Conservation (phyloP, 2,797 vertebrate genomes). For the Chlorospingus semifuscus region DNA sequence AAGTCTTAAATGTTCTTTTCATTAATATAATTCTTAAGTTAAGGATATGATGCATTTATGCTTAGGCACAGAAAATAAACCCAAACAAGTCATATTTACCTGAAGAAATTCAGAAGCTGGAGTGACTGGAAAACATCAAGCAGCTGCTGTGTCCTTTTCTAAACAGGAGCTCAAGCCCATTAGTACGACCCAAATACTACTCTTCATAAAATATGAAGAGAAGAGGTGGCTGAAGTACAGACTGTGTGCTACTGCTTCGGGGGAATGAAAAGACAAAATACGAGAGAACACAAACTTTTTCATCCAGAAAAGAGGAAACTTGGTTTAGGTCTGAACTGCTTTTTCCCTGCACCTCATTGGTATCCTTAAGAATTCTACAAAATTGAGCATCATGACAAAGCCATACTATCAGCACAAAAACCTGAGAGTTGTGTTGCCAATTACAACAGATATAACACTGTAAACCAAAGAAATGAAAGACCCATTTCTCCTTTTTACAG, state of each 20-base stretch:
- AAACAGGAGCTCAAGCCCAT: neutral
- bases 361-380: neutral
- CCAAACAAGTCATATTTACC: neutral
- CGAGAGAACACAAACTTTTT: neutral
- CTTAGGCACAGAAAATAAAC: neutral
- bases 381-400: neutral
- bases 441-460: neutral
- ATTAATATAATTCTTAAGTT: neutral
- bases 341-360: neutral
- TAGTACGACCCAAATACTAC: neutral
- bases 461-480: neutral
- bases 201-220: neutral
- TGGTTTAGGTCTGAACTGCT: neutral
- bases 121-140: neutral
- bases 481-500: neutral
- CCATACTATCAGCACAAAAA: neutral
- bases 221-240: neutral
- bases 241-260: neutral
- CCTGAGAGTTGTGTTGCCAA: neutral
- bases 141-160: neutral
- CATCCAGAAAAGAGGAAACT: neutral
- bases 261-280: neutral
- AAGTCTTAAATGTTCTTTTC: neutral
- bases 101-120: neutral
- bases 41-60: neutral